These are phyloP conservation scores for Chascanopsetta lugubris DNA, from an alignment of 2,113 vertebrate genomes.

Conservation along the genomic window DNA sequence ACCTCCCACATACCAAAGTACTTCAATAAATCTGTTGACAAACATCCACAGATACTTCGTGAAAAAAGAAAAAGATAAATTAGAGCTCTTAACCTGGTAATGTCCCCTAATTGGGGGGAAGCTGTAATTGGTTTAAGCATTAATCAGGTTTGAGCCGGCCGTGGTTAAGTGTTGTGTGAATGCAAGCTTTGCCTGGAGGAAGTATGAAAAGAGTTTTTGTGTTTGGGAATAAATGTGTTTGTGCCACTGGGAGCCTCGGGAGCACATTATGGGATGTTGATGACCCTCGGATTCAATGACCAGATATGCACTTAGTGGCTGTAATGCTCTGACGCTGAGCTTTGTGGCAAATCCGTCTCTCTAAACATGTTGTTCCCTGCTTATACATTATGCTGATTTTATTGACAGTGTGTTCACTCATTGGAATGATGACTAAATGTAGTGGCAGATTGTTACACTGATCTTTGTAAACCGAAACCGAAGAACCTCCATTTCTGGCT, in stretches of 20 bases:
- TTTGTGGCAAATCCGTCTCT: constrained; percentile 69
- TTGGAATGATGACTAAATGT: constrained; percentile 30
- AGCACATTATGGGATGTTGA: constrained; percentile 76
- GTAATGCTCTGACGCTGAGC: constrained; percentile 9
- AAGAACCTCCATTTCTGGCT: background rate
- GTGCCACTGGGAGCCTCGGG: constrained; percentile 79
- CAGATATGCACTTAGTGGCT: constrained; percentile 84
- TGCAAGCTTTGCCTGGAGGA: constrained; percentile 66
- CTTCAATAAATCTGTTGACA: constrained; percentile 59
- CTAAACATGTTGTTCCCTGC: constrained; percentile 28
- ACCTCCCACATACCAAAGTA: constrained; percentile 26
- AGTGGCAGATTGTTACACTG: constrained; percentile 26
- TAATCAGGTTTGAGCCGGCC: constrained; percentile 76
- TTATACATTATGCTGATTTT: constrained; percentile 41
- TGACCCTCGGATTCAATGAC: constrained; percentile 82
- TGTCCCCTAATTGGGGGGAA: constrained; percentile 80
- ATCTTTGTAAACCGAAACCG: constrained; percentile 31
- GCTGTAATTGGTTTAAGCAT: constrained; percentile 82
- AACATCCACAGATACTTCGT: constrained; percentile 63
- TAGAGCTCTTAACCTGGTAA: constrained; percentile 78
- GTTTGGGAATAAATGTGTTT: constrained; percentile 86
- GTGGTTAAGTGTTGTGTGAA: constrained; percentile 72
- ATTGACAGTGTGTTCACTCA: constrained; percentile 45
- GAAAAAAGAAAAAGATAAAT: constrained; percentile 70
- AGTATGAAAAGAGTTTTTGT: constrained; percentile 79